Percentiles rank a stretch among this genome's conserved stretches.
phyloP scores from a whole-genome alignment of 2,113 vertebrate genomes.

The Pelmatolapia mariae region DNA sequence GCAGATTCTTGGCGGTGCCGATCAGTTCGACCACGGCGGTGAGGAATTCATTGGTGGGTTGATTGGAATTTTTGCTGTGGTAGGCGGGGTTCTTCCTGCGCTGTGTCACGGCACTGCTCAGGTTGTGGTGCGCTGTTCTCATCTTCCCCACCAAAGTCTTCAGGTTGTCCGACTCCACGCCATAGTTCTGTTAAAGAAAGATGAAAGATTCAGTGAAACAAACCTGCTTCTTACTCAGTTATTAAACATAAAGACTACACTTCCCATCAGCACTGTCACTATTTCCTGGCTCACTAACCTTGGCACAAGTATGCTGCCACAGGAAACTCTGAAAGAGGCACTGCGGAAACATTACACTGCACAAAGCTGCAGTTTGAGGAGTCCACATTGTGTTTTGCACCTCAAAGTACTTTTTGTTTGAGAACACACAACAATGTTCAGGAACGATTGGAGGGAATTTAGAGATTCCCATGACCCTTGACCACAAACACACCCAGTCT shows the following conservation, averaged over 20 bases:
- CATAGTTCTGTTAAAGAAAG: constrained; percentile 78
- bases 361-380: not conserved
- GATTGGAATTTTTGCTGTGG: constrained; percentile 75
- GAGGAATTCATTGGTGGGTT: constrained; percentile 90
- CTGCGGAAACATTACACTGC: not conserved
- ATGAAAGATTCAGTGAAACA: not conserved
- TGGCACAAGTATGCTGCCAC: not conserved
- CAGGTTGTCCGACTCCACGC: constrained; percentile 90
- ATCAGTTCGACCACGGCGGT: constrained; percentile 94
- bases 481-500: not conserved
- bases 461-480: not conserved
- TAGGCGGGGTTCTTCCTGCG: constrained; percentile 80
- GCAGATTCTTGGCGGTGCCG: constrained; percentile 85
- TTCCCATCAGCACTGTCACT: not conserved
- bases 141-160: constrained; percentile 86
- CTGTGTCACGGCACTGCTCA: constrained; percentile 81
- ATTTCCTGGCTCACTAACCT: not conserved
- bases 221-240: not conserved
- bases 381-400: not conserved
- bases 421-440: not conserved
- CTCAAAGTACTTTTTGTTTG: not conserved
- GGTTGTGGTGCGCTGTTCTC: constrained; percentile 76
- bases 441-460: not conserved
- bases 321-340: not conserved
- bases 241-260: not conserved